Conservation (phyloP, 1,140 invertebrate species). For the Papilio dardanus region DNA sequence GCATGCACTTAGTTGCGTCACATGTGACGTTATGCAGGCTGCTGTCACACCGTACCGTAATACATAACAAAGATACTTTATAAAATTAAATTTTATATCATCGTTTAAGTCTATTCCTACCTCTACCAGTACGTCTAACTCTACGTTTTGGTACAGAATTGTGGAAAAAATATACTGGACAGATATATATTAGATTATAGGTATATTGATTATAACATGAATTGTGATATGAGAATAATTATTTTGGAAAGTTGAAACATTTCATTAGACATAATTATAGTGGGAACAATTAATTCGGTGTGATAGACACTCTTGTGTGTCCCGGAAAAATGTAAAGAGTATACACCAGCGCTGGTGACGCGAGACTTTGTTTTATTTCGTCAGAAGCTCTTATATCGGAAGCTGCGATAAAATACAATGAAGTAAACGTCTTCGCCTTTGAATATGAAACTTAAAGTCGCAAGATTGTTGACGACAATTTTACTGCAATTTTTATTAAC, state of each 20-base stretch:
- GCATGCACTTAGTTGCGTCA: slow-evolving; percentile 50
- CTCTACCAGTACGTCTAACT: no score
- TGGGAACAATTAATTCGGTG: slow-evolving; percentile 30
- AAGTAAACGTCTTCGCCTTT: slow-evolving; percentile 30
- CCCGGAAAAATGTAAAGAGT: slow-evolving; percentile 43
- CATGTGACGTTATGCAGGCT: slow-evolving; percentile 35
- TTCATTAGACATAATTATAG: no score
- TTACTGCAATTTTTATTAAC: not conserved
- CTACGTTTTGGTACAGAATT: no score
- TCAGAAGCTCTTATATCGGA: slow-evolving; percentile 23
- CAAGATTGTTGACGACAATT: not conserved
- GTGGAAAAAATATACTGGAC: no score
- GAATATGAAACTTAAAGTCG: slow-evolving; percentile 18
- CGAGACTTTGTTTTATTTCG: slow-evolving; percentile 43
- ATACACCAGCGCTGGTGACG: slow-evolving; percentile 34
- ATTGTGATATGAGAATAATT: no score
- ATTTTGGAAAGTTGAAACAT: no score
- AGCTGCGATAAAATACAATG: slow-evolving; percentile 36
- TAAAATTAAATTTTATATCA: not conserved
- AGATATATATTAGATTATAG: no score
- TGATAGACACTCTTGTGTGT: slow-evolving; percentile 34
- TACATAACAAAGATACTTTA: not conserved
- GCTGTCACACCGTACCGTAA: slow-evolving; percentile 38
- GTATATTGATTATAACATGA: no score
- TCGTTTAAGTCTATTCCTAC: no score